Base-by-base conservation (phyloP, 2,888 invertebrate genomes). In the Pecten maximus region DNA sequence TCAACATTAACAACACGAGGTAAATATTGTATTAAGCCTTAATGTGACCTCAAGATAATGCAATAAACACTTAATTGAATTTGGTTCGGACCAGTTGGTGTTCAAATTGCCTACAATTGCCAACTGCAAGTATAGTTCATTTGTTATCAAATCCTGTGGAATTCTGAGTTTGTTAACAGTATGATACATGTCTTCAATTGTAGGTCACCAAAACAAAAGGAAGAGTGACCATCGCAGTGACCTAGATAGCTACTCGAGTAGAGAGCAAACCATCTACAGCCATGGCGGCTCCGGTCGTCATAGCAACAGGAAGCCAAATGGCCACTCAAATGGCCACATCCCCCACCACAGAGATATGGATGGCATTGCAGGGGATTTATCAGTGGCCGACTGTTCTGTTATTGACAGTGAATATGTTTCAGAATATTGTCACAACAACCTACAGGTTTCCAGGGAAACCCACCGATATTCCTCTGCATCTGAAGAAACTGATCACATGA, bases 401-500 rank as follows among this genome's bases (percentile, higher is more conserved):
- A 94, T 96, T 4, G 96, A 96, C 91, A 96, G 96, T 54, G 96
- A 96, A 91, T 95, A 94, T 90, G 95, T 96, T 8, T 94, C 95
- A 2, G 96, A 96, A 88, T 96, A 96, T 89, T 95, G 95, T 89
- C 94, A 94, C 74, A 93, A 95, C 48, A 93, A 95, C 28, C 87
- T 93, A 87, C 92, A 93, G 87, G 94, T 94, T 23, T 93, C 93
- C 35, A 93, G 93, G 28, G 95, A 95, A 88, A 92, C 93, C 87
- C 92, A 91, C 74, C 91, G 93, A 10, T 95, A 95, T 90, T 95
- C 95, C 6, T 94, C 95, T 0, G 95, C 93, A 10, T 95, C 94
- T 0, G 95, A 95, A 50, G 94, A 94, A 44, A 91, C 90, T 8
- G 89, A 91, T 10, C 92, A 93, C 40, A 87, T 91, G 86, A 87